Evolutionary conservation across 2,888 invertebrate species (phyloP).

Genomic region (Augochlorella aurata): DNA sequence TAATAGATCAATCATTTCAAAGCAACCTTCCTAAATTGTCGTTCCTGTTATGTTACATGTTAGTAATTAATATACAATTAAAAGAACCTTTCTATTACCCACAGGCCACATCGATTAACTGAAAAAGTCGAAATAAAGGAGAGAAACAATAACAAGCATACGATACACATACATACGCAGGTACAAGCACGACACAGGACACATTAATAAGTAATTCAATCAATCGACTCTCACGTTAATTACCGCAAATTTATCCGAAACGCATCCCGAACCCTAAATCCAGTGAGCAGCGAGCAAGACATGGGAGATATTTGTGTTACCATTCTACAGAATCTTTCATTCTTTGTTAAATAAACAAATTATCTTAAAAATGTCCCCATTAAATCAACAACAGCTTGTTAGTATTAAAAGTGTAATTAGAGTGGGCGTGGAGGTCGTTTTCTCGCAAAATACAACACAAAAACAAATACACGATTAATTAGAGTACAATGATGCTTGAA

Average conservation of each 20-base stretch:
- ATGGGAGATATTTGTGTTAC: constrained; percentile 48
- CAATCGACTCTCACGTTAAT: constrained; percentile 70
- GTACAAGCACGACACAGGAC: constrained; percentile 24
- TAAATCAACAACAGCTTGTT: constrained; percentile 23
- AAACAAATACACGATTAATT: constrained; percentile 4
- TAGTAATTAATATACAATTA: neutral
- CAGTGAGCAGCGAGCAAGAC: constrained; percentile 71
- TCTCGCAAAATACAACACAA: neutral
- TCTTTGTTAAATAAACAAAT: neutral
- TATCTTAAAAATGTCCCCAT: constrained; percentile 21
- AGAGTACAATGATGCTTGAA: constrained; percentile 1
- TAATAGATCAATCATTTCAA: neutral
- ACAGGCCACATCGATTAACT: neutral
- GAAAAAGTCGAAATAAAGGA: neutral
- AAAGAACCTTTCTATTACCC: neutral
- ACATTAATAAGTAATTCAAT: constrained; percentile 43
- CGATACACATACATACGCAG: constrained; percentile 17
- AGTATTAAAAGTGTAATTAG: constrained; percentile 17
- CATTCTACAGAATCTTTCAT: constrained; percentile 39
- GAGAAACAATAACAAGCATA: constrained; percentile 20
- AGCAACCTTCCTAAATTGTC: neutral
- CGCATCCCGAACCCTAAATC: constrained; percentile 75
- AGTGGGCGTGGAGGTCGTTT: constrained; percentile 15
- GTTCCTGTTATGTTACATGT: neutral
- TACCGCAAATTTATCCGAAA: constrained; percentile 81